Base-by-base conservation (phyloP, 2,888 invertebrate species). In the Apoderus coryli region DNA sequence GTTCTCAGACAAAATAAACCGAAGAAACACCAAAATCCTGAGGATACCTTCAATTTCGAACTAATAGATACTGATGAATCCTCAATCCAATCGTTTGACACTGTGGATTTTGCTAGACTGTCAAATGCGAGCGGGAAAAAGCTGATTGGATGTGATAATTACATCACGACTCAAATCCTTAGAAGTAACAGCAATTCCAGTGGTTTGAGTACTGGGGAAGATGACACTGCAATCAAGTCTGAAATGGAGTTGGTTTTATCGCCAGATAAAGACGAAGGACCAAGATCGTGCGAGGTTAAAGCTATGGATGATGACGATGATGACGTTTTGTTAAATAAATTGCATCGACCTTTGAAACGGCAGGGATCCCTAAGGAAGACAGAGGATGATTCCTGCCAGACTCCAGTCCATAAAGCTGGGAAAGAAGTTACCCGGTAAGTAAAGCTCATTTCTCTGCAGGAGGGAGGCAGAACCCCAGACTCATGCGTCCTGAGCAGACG, bases 21-120 rank as follows among this genome's bases (percentile, higher is more conserved):
- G 38, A 74, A 72, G 40, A 74, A 73, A 54, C 64, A 66, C 38
- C 72, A 72, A 23, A 61, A 67, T 37, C 68, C 69, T 10, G 80
- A 82, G 52, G 84, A 84, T 52, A 73, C 77, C 26, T 85, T 85
- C 51, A 76, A 74, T 41, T 85, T 84, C 53, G 85, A 85, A 54
- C 69, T 85, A 34, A 76, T 85, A 36, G 85, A 85, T 47, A 80
- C 76, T 7, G 85, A 85, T 49, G 85, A 84, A 50, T 30, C 39
- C 28, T 42, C 45, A 5, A 33, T 42, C 4, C 44, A 45, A 11
- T 45, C 46, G 6, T 24, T 46, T 14, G 42, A 43, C 7, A 44
- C 42, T 25, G 39, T 32, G 5, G 48, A 49, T 25, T 39, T 40
- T 3, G 39, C 40, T 14, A 33, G 41, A 15, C 41, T 42, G 4